Evolutionary conservation across 1,140 invertebrate species (phyloP).

Genomic region (Drosophila melanica): DNA sequence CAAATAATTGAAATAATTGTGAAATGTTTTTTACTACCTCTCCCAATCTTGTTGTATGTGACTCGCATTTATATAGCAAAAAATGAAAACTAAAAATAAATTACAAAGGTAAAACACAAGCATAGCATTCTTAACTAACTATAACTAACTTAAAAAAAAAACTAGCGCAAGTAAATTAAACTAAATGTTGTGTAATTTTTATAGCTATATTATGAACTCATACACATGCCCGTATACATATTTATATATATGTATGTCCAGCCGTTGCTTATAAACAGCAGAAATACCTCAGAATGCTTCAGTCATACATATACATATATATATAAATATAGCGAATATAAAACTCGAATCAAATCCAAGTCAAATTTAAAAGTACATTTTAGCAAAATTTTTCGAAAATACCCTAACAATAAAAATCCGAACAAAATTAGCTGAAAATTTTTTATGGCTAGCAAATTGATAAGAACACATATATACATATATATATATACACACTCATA

Average conservation of each 20-base stretch:
- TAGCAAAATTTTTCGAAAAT: constrained; percentile 60
- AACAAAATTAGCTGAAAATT: constrained; percentile 55
- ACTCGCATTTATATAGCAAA: constrained; percentile 67
- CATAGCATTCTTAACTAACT: constrained; percentile 50
- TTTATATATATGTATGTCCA: constrained; percentile 9
- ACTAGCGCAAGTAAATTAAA: constrained; percentile 65
- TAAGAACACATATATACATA: constrained; percentile 15
- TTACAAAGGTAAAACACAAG: constrained; percentile 26
- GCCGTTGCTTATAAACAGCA: constrained; percentile 29
- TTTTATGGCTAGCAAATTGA: constrained; percentile 55
- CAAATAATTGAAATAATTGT: constrained; percentile 29
- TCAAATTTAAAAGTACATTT: constrained; percentile 51
- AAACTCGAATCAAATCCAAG: constrained; percentile 8
- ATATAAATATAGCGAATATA: constrained; percentile 29
- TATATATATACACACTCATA: constrained; percentile 39
- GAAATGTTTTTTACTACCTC: constrained; percentile 73
- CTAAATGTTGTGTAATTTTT: constrained; percentile 79
- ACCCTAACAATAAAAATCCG: not conserved
- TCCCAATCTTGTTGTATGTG: constrained; percentile 77
- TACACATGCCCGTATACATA: constrained; percentile 8
- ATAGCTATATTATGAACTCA: constrained; percentile 60
- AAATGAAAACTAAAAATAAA: constrained; percentile 27
- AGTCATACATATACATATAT: constrained; percentile 31
- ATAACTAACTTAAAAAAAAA: constrained; percentile 35
- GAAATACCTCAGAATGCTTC: constrained; percentile 69